Evolutionary conservation across 1,140 invertebrate species (phyloP).

Genomic region (Drosophila murphyi): DNA sequence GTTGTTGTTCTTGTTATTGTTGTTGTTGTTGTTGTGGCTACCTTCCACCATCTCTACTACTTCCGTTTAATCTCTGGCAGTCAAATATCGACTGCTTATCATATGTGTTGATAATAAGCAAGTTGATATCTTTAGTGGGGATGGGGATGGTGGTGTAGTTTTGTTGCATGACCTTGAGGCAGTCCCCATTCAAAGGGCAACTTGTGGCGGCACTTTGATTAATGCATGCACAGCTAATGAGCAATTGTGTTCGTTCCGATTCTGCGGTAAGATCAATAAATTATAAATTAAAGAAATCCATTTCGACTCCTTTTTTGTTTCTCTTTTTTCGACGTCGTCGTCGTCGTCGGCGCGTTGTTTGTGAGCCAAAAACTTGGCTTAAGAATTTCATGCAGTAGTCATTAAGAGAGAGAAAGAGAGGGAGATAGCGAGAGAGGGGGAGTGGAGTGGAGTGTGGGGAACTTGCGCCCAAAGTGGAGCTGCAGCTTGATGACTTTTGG

Average conservation of each 20-base stretch:
- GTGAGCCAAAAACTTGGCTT: conserved; percentile 61
- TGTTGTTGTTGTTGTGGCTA: too few species aligned
- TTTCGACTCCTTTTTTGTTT: conserved; percentile 45
- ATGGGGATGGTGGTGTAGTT: conserved; percentile 10
- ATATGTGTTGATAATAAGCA: conserved; percentile 76
- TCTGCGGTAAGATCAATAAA: conserved; percentile 80
- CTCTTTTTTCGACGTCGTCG: not conserved
- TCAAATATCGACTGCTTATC: conserved; percentile 45
- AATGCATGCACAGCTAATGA: conserved; percentile 73
- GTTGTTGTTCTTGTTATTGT: not conserved
- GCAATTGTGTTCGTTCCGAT: conserved; percentile 57
- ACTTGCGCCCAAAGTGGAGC: conserved; percentile 58
- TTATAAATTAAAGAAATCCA: conserved; percentile 83
- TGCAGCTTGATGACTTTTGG: conserved; percentile 74
- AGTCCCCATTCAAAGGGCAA: conserved; percentile 33
- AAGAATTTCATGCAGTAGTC: conserved; percentile 76
- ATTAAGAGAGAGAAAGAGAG: conserved; percentile 53
- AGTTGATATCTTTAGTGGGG: conserved; percentile 38
- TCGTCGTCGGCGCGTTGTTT: conserved; percentile 34
- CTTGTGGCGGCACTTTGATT: conserved; percentile 53
- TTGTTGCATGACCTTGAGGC: conserved; percentile 64
- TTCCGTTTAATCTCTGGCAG: conserved; percentile 12
- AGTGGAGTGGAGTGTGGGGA: not conserved
- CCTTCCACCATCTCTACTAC: not conserved
- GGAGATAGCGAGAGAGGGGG: not conserved